phyloP scores from a whole-genome alignment of 1,140 invertebrate species.

The Tetranychus urticae region DNA sequence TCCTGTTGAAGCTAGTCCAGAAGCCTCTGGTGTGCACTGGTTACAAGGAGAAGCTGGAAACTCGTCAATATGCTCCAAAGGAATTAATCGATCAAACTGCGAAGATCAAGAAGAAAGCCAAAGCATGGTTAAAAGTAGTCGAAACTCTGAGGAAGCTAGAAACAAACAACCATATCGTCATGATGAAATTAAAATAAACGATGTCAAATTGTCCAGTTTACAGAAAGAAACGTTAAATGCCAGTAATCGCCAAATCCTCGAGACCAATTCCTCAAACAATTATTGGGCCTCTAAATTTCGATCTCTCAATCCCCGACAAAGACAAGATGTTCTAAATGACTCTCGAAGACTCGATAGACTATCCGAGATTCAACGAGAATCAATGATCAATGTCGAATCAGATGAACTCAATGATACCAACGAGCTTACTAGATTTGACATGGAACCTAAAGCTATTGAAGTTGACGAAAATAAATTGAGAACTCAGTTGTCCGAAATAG shows the following conservation, averaged over 20 bases:
- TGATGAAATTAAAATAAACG: conserved; percentile 6
- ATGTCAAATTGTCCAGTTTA: conserved; percentile 60
- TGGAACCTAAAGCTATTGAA: conserved; percentile 1
- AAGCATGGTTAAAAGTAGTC: no score
- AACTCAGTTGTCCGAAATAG: conserved; percentile 46
- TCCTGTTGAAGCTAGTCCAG: not conserved
- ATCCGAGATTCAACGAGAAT: conserved; percentile 25
- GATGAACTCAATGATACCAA: not conserved
- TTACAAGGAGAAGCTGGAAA: not conserved
- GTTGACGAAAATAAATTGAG: conserved; percentile 4
- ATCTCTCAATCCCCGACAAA: conserved; percentile 29
- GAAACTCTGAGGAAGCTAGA: no score
- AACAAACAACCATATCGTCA: no score
- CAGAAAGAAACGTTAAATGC: conserved; percentile 63
- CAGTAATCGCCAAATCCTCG: conserved; percentile 24
- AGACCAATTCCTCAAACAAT: not conserved
- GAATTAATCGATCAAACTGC: not conserved
- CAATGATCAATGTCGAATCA: not conserved
- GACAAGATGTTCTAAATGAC: conserved; percentile 41
- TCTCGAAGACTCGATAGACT: conserved; percentile 52
- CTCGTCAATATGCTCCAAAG: not conserved
- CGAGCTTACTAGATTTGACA: not conserved
- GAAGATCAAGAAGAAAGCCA: not conserved
- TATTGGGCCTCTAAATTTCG: not conserved
- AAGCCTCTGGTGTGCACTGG: not conserved